phyloP scores from a whole-genome alignment of 37 sponge, comb jelly and placozoan genomes.

The Oscarella lobularis region DNA sequence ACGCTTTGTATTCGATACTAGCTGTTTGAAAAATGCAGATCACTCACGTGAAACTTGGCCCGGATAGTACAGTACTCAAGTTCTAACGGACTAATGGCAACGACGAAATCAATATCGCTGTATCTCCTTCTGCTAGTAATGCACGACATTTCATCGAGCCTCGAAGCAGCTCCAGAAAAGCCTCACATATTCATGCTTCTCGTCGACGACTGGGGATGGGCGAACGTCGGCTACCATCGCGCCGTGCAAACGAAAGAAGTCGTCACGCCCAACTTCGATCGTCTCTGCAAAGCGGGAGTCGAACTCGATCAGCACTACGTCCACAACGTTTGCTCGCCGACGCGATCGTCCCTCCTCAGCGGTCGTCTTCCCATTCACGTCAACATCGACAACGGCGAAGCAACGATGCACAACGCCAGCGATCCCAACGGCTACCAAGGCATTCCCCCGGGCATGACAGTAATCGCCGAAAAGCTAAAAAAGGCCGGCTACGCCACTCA shows the following conservation, averaged over 20 bases:
- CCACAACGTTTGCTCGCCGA: constrained; percentile 26
- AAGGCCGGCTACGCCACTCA: constrained; percentile 28
- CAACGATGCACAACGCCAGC: constrained; percentile 12
- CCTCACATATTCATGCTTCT: neutral
- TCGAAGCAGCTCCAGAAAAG: too few relatives aligned
- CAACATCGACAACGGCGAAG: constrained; percentile 11
- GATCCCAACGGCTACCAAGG: constrained; percentile 23
- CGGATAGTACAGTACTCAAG: too few relatives aligned
- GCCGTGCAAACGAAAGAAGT: constrained; percentile 18
- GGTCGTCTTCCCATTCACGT: constrained; percentile 38
- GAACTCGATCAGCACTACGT: constrained; percentile 30
- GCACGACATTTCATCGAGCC: too few relatives aligned
- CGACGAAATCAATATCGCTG: too few relatives aligned
- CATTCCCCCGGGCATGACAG: constrained; percentile 27
- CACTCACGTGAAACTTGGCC: too few relatives aligned
- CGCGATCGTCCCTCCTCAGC: constrained; percentile 29
- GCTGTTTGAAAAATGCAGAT: too few relatives aligned
- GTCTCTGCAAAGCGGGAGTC: constrained; percentile 17
- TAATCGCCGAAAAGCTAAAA: constrained; percentile 19
- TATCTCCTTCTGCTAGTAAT: too few relatives aligned
- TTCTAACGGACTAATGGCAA: too few relatives aligned
- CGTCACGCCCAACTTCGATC: constrained; percentile 17
- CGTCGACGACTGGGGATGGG: constrained; percentile 12
- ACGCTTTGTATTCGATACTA: too few relatives aligned
- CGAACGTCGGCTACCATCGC: constrained; percentile 10